Percentiles rank a stretch among this genome's conserved stretches.
Conservation (phyloP, 2,113 vertebrate genomes). For the Rhinoderma darwinii region DNA sequence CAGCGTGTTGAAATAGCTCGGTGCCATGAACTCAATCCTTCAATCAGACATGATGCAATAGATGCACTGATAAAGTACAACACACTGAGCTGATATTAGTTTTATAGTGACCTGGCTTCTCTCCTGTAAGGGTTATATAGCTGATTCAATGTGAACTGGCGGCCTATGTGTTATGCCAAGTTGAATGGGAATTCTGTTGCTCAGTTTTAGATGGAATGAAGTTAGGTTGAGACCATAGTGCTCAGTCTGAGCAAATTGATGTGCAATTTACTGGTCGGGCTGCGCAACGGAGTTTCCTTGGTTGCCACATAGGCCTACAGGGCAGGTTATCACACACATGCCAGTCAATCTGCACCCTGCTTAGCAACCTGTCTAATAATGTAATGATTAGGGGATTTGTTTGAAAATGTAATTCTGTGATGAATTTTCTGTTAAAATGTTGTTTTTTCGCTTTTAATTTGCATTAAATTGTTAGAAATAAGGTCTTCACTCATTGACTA, state of each 20-base stretch:
- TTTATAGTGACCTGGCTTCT: too few relatives aligned
- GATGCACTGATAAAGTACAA: neutral
- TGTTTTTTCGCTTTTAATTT: neutral
- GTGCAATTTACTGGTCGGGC: too few relatives aligned
- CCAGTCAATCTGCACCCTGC: too few relatives aligned
- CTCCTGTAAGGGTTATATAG: neutral
- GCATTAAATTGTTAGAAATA: neutral
- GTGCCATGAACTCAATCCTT: neutral
- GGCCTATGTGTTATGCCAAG: too few relatives aligned
- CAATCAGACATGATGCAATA: neutral
- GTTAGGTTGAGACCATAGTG: neutral
- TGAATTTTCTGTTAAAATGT: neutral
- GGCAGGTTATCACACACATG: too few relatives aligned
- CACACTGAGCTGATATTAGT: neutral
- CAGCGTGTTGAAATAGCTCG: neutral
- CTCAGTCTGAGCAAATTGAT: too few relatives aligned
- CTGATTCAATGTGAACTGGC: neutral
- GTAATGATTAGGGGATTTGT: too few relatives aligned
- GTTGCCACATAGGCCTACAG: too few relatives aligned
- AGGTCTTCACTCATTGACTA: neutral
- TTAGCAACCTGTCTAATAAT: neutral
- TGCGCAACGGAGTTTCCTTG: too few relatives aligned
- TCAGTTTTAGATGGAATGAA: neutral
- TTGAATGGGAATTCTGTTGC: too few relatives aligned
- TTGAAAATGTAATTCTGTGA: neutral